These are phyloP conservation scores for Drosophila colorata DNA, from an alignment of 2,888 invertebrate genomes.

Conservation along the genomic window DNA sequence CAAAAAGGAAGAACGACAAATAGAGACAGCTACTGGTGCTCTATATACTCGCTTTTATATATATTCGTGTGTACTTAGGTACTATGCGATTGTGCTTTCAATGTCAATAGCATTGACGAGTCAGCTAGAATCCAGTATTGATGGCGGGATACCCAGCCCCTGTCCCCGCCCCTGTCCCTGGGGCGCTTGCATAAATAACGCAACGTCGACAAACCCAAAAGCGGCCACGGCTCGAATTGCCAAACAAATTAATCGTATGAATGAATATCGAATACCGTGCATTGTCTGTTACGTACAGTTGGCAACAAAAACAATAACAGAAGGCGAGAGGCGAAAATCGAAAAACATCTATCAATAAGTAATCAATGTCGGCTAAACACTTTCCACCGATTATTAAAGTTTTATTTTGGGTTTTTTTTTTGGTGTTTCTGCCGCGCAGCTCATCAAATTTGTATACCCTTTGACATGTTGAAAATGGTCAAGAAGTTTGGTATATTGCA, in stretches of 20 bases:
- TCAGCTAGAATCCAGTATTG: conserved; percentile 62
- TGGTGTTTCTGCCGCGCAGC: conserved; percentile 11
- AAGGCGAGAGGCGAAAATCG: conserved; percentile 16
- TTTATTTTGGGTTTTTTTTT: conserved; percentile 4
- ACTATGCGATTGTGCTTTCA: conserved; percentile 51
- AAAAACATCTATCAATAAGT: conserved; percentile 54
- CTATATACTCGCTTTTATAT: background rate
- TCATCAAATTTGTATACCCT: conserved; percentile 54
- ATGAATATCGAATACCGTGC: conserved; percentile 61
- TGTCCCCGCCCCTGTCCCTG: conserved; percentile 15
- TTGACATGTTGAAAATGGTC: background rate
- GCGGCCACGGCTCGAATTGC: conserved; percentile 44
- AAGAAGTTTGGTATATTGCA: background rate
- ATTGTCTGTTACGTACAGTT: conserved; percentile 53
- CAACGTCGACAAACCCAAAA: conserved; percentile 57
- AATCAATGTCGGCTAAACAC: conserved; percentile 52
- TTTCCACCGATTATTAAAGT: conserved; percentile 30
- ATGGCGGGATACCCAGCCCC: conserved; percentile 1
- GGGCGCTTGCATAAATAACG: conserved; percentile 60
- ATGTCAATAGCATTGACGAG: conserved; percentile 72
- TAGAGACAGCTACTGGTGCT: conserved; percentile 1
- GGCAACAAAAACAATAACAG: conserved; percentile 41
- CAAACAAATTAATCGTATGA: conserved; percentile 67
- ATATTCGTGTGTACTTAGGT: background rate
- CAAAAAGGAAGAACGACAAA: conserved; percentile 24